Evolutionary conservation across 2,797 vertebrate species (phyloP).

Genomic region (Silurus aristotelis): DNA sequence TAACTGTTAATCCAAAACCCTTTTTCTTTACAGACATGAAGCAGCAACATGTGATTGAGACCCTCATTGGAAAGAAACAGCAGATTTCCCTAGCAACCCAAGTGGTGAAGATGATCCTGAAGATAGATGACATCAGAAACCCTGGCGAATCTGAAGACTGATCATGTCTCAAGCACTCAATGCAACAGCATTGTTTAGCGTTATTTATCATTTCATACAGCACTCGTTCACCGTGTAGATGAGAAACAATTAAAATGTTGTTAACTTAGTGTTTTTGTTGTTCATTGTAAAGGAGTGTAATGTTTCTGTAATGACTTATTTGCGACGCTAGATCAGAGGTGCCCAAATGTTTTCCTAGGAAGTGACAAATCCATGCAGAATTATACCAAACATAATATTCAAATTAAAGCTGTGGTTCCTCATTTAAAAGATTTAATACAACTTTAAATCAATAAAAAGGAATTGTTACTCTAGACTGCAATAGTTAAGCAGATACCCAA

Average conservation of each 20-base stretch:
- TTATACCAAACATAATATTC: too few species aligned
- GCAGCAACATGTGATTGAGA: conserved; percentile 96
- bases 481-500: too few species aligned
- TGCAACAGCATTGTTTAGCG: conserved; percentile 54
- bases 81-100: conserved; percentile 95
- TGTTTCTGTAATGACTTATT: too few species aligned
- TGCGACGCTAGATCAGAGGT: too few species aligned
- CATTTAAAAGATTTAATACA: too few species aligned
- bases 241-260: conserved; percentile 76
- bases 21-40: conserved; percentile 86
- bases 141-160: conserved; percentile 92
- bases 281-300: background rate
- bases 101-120: conserved; percentile 98
- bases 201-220: conserved; percentile 83
- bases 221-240: conserved; percentile 71
- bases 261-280: conserved; percentile 35
- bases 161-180: conserved; percentile 65
- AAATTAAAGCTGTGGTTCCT: too few species aligned
- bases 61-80: conserved; percentile 96
- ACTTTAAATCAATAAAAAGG: too few species aligned
- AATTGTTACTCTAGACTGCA: too few species aligned
- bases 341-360: too few species aligned
- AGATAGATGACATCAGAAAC: conserved; percentile 95
- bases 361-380: background rate
- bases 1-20: background rate